Percentiles rank a stretch among this genome's conserved stretches.
These are phyloP conservation scores for Apis laboriosa DNA, from an alignment of 1,140 invertebrate genomes.

Conservation along the genomic window DNA sequence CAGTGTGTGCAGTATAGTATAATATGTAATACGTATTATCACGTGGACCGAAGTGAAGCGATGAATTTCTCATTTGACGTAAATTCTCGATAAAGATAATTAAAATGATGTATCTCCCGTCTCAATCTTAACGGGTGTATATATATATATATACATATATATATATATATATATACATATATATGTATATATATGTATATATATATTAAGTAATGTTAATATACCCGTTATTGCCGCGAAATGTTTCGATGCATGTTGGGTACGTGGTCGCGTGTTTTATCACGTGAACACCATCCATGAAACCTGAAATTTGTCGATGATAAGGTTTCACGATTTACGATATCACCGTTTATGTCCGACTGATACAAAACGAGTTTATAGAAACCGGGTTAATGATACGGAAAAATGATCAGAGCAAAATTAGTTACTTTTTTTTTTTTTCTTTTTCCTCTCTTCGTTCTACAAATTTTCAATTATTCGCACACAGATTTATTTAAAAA, in stretches of 20 bases:
- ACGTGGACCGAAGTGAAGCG: no score
- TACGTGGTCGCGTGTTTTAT: conserved; percentile 14
- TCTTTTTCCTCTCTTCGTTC: no score
- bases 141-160: no score
- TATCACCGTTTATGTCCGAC: background rate
- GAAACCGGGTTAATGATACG: conserved; percentile 4
- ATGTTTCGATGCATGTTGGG: background rate
- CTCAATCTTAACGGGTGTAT: no score
- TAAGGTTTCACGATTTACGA: conserved; percentile 2
- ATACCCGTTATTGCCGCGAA: background rate
- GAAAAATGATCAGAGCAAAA: background rate
- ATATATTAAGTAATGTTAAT: background rate
- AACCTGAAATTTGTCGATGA: conserved; percentile 18
- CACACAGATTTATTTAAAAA: no score
- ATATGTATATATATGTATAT: no score
- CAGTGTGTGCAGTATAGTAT: no score
- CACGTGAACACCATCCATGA: background rate
- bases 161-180: no score
- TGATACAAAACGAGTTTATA: conserved; percentile 5
- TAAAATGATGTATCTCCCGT: background rate
- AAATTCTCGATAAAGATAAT: background rate
- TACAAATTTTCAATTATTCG: no score
- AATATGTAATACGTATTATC: no score
- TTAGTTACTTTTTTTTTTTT: no score
- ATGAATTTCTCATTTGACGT: background rate